Evolutionary conservation across 2,797 vertebrate species (phyloP).

Genomic region (Prionace glauca): DNA sequence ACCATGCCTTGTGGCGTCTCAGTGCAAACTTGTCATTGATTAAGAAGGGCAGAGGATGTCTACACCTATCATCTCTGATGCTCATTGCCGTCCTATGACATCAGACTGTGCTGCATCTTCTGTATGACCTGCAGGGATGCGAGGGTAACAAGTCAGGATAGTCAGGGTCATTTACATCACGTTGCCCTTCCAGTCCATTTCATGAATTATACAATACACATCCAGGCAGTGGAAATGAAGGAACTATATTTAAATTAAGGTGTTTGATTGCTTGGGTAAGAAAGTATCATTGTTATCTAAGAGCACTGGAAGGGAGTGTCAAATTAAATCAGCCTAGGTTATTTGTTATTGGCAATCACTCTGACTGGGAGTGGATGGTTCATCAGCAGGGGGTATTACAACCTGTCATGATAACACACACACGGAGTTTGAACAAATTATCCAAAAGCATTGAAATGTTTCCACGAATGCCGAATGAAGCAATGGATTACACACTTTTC

Average conservation of each 20-base stretch:
- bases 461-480: not conserved
- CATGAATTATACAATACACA: not conserved
- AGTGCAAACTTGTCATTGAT: not conserved
- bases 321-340: not conserved
- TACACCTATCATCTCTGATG: not conserved
- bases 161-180: not conserved
- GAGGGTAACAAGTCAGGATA: not conserved
- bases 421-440: not conserved
- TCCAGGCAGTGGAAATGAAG: not conserved
- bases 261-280: not conserved
- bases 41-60: not conserved
- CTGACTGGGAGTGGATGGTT: not conserved
- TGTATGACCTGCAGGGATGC: not conserved
- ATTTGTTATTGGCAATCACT: not conserved
- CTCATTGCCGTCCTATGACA: not conserved
- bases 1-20: not conserved
- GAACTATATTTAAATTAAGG: not conserved
- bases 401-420: not conserved
- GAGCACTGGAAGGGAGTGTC: not conserved
- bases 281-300: not conserved
- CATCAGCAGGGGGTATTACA: not conserved
- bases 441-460: not conserved
- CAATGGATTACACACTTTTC: not conserved
- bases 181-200: not conserved
- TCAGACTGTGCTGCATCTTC: not conserved